Percentiles rank a stretch among this genome's conserved stretches.
phyloP scores from a whole-genome alignment of 2,113 vertebrate species.

The Pholis gunnellus region DNA sequence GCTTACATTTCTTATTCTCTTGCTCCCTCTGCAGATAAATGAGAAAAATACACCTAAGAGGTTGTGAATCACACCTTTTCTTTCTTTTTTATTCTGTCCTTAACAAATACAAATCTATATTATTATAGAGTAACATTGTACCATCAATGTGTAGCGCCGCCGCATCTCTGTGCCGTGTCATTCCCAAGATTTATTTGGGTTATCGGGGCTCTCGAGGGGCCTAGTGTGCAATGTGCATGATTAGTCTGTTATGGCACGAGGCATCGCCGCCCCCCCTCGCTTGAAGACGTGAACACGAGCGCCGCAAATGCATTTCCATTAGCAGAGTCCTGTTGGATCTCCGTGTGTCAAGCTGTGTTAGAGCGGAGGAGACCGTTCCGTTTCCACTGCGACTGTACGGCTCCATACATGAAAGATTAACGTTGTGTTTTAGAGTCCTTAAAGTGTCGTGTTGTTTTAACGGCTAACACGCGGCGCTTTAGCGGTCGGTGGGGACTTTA shows the following conservation, averaged over 20 bases:
- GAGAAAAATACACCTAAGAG: constrained; percentile 54
- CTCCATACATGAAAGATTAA: constrained; percentile 23
- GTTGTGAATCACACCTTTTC: constrained; percentile 12
- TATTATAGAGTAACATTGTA: not conserved
- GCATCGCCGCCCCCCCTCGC: constrained; percentile 6
- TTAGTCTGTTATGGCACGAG: constrained; percentile 43
- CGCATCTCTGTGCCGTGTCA: constrained; percentile 20
- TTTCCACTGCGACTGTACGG: constrained; percentile 3
- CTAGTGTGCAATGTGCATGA: constrained; percentile 63
- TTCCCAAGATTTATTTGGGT: constrained; percentile 56
- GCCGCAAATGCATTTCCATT: constrained; percentile 38
- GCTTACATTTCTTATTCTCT: constrained; percentile 60
- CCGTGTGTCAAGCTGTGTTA: constrained; percentile 27
- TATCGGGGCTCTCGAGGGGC: constrained; percentile 53
- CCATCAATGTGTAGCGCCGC: not conserved
- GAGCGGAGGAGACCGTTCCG: constrained; percentile 5
- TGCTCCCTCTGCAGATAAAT: constrained; percentile 78
- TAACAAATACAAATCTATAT: not conserved
- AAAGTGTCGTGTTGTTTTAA: not conserved
- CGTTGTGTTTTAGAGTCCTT: not conserved
- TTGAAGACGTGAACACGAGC: constrained; percentile 38
- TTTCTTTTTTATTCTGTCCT: not conserved
- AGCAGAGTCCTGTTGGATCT: constrained; percentile 23
- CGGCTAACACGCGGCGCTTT: not conserved
- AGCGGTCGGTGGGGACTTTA: not conserved